A percentile compares a stretch with the other conserved stretches of the same genome.
phyloP scores from a whole-genome alignment of 2,888 invertebrate species.

The Conops quadrifasciatus region DNA sequence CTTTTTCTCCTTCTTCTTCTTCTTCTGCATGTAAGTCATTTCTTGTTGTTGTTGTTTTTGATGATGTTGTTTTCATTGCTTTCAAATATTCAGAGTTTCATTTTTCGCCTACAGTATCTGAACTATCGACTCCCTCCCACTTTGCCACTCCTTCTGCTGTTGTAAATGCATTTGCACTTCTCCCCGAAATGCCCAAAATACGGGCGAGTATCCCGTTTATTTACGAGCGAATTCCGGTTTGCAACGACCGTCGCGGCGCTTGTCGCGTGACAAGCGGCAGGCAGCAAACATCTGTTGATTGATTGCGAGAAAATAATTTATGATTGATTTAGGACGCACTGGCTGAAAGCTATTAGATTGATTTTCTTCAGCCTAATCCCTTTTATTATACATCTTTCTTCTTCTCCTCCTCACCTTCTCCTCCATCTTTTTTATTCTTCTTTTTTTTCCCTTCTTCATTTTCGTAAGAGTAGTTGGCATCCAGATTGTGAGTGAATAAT shows the following conservation, averaged over 20 bases:
- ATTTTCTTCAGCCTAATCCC: constrained; percentile 2
- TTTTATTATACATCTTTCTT: no score
- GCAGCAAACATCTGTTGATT: constrained; percentile 36
- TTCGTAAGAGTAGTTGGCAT: not conserved
- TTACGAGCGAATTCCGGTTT: not conserved
- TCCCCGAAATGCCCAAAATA: no score
- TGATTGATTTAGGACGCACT: constrained; percentile 33
- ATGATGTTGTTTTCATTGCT: not conserved
- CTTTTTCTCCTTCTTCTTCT: not conserved
- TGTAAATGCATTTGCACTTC: no score
- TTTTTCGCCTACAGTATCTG: no score
- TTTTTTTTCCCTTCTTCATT: constrained; percentile 3
- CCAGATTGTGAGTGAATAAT: constrained; percentile 32
- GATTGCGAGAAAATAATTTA: constrained; percentile 35
- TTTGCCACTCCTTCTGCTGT: not conserved
- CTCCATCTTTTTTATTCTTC: no score
- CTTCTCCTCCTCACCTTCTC: no score
- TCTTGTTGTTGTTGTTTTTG: not conserved
- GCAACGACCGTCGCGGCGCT: not conserved
- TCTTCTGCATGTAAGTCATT: constrained; percentile 14
- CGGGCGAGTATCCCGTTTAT: not conserved
- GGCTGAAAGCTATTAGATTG: constrained; percentile 25
- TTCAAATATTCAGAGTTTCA: not conserved
- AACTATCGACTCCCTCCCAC: not conserved
- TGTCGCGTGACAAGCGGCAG: constrained; percentile 9